Conservation (phyloP, 1,140 invertebrate genomes). For the Heterodera schachtii region DNA sequence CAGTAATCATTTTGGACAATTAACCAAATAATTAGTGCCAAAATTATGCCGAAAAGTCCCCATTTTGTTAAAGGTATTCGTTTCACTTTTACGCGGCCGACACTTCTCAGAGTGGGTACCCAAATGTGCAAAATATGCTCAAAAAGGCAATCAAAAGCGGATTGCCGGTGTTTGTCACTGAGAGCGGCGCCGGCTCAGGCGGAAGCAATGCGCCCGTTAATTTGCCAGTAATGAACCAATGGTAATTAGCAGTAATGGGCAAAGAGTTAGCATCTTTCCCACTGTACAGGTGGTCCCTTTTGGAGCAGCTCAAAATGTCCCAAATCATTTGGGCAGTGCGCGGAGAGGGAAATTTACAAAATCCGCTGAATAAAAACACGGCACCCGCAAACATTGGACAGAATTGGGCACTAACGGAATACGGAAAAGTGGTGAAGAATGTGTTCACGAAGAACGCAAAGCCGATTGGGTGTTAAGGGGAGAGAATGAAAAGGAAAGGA, state of each 20-base stretch:
- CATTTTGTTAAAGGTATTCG: constrained; percentile 7
- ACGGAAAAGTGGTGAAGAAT: constrained; percentile 28
- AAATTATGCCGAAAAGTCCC: no score
- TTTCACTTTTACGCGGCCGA: constrained; percentile 38
- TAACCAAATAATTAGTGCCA: not conserved
- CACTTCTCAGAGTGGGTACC: not conserved
- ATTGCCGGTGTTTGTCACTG: constrained; percentile 37
- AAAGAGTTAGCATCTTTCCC: not conserved
- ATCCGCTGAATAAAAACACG: constrained; percentile 13
- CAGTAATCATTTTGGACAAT: not conserved
- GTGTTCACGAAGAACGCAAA: not conserved
- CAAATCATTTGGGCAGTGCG: constrained; percentile 30
- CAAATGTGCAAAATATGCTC: not conserved
- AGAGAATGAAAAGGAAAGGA: not conserved
- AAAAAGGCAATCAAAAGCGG: not conserved
- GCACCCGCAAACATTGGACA: constrained; percentile 22
- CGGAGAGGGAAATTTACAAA: constrained; percentile 23
- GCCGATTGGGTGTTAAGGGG: not conserved
- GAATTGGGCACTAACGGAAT: constrained; percentile 12
- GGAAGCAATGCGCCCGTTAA: constrained; percentile 32
- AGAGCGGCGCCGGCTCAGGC: constrained; percentile 36
- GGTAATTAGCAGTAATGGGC: not conserved
- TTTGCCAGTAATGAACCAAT: constrained; percentile 15
- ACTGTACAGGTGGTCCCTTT: constrained; percentile 28
- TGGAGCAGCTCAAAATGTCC: constrained; percentile 34